These are phyloP conservation scores for Theristicus caerulescens DNA, from an alignment of 2,113 vertebrate species.

Conservation along the genomic window DNA sequence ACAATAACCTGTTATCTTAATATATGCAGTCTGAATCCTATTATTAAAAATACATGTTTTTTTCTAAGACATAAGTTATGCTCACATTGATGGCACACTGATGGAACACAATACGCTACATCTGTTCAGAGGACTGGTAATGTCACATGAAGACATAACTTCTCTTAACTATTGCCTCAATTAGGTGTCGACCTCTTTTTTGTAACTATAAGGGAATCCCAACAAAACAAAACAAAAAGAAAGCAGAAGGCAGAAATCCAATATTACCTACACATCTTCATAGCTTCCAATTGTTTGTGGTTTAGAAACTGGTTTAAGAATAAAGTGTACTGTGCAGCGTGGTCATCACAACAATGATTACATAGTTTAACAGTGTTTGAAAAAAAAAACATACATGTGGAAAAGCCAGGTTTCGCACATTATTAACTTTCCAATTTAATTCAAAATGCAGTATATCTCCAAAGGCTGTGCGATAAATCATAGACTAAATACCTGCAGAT, in stretches of 20 bases:
- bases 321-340: not conserved
- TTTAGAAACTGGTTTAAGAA: not conserved
- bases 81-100: not conserved
- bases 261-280: not conserved
- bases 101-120: not conserved
- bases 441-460: not conserved
- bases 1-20: not conserved
- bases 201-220: not conserved
- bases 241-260: not conserved
- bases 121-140: not conserved
- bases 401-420: not conserved
- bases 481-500: not conserved
- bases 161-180: not conserved
- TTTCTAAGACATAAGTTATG: not conserved
- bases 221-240: not conserved
- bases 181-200: not conserved
- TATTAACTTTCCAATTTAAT: slow-evolving; percentile 5
- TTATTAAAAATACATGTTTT: not conserved
- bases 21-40: not conserved
- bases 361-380: not conserved
- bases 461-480: not conserved
- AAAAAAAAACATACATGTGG: not conserved
- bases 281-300: not conserved
- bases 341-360: not conserved
- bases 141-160: not conserved